A percentile compares a stretch with the other conserved stretches of the same genome.
phyloP scores from a whole-genome alignment of 2,888 invertebrate species.

The Atherix ibis region DNA sequence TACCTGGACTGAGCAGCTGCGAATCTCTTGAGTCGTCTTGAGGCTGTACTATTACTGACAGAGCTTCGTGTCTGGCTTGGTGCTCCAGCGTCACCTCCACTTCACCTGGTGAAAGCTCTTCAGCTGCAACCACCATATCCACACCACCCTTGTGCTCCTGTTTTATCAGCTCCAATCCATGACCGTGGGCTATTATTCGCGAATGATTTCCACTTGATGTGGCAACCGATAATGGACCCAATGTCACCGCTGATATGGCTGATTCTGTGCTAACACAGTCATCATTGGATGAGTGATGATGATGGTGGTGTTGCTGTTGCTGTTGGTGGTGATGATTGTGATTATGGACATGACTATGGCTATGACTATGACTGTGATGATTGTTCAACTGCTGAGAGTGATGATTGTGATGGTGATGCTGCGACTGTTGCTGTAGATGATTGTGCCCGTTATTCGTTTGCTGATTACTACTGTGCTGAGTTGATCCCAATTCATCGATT shows the following conservation, averaged over 20 bases:
- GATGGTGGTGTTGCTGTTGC: slow-evolving; percentile 8
- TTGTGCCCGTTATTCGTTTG: slow-evolving; percentile 12
- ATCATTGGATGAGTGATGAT: slow-evolving; percentile 9
- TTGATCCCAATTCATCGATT: slow-evolving; percentile 21
- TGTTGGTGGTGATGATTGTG: slow-evolving; percentile 9
- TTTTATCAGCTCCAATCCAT: slow-evolving; percentile 14
- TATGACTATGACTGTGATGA: slow-evolving; percentile 14
- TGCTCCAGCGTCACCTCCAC: slow-evolving; percentile 10
- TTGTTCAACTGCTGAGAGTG: too few species aligned
- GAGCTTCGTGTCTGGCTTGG: slow-evolving; percentile 26
- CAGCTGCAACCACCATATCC: slow-evolving; percentile 11
- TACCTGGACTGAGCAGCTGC: slow-evolving; percentile 41
- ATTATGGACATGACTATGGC: slow-evolving; percentile 14
- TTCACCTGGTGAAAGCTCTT: slow-evolving; percentile 12
- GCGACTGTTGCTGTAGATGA: slow-evolving; percentile 13
- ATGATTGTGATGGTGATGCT: slow-evolving; percentile 15
- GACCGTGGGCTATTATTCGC: slow-evolving; percentile 11
- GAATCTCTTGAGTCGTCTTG: slow-evolving; percentile 43
- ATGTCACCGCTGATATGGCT: slow-evolving; percentile 8
- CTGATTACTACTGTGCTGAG: slow-evolving; percentile 15
- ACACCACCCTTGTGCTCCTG: slow-evolving; percentile 13
- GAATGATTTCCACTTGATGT: slow-evolving; percentile 10
- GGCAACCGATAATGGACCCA: slow-evolving; percentile 9
- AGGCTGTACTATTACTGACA: slow-evolving; percentile 42
- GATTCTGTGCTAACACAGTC: slow-evolving; percentile 8